Percentiles rank a stretch among this genome's conserved stretches.
Conservation (phyloP, 2,797 vertebrate genomes). For the Knipowitschia caucasica region DNA sequence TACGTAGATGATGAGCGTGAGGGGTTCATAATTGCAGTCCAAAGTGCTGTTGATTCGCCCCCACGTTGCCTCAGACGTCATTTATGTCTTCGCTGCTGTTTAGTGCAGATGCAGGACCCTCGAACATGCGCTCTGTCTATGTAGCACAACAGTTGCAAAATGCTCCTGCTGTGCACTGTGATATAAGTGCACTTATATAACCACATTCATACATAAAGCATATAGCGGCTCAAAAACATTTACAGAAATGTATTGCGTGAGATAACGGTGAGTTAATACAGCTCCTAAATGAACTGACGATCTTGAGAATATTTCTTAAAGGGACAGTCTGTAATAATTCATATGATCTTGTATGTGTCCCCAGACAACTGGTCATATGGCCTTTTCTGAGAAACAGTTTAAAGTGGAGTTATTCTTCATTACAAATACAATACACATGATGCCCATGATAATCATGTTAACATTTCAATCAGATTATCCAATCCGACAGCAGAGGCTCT, state of each 20-base stretch:
- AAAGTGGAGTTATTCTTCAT: too few species aligned
- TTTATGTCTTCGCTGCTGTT: neutral
- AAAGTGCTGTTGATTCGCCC: slow-evolving; percentile 1
- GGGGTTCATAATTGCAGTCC: neutral
- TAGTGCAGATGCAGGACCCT: neutral
- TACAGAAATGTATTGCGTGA: neutral
- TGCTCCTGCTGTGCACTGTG: neutral
- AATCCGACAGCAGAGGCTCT: too few species aligned
- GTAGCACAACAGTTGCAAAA: neutral
- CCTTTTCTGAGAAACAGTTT: too few species aligned
- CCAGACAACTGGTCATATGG: too few species aligned
- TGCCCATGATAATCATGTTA: too few species aligned
- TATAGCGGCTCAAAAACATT: neutral
- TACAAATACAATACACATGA: too few species aligned
- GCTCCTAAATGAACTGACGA: neutral
- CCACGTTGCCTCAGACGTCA: neutral
- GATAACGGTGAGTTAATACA: neutral
- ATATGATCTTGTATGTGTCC: too few species aligned
- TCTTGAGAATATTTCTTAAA: too few species aligned
- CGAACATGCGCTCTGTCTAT: neutral
- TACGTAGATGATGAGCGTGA: neutral
- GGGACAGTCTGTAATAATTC: too few species aligned
- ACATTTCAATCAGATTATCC: too few species aligned
- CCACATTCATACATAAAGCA: slow-evolving; percentile 6
- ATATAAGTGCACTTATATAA: slow-evolving; percentile 5